Evolutionary conservation across 2,888 invertebrate genomes (phyloP).

Genomic region (Drosophila nr. medialis): DNA sequence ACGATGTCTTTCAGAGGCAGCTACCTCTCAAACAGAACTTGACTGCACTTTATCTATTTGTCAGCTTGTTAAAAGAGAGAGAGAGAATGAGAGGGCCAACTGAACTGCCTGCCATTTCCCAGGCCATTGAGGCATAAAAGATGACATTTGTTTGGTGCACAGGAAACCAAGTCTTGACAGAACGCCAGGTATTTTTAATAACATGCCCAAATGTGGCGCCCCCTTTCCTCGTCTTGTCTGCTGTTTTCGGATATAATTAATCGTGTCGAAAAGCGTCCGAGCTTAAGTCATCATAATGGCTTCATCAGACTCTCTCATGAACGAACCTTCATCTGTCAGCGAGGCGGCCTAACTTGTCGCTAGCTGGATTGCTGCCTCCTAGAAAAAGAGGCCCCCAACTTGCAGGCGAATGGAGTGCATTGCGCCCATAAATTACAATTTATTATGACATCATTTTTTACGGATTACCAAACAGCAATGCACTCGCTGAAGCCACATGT

Average conservation of each 20-base stretch:
- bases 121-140: conserved; percentile 75
- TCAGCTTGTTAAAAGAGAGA: conserved; percentile 64
- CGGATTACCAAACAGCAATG: conserved; percentile 73
- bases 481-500: conserved; percentile 56
- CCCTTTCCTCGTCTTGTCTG: neutral
- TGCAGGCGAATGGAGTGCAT: conserved; percentile 38
- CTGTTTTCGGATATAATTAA: conserved; percentile 66
- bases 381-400: conserved; percentile 5
- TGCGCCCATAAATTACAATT: conserved; percentile 77
- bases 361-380: conserved; percentile 31
- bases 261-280: conserved; percentile 47
- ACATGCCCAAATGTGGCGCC: conserved; percentile 38
- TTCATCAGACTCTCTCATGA: conserved; percentile 55
- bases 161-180: conserved; percentile 60
- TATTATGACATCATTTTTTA: conserved; percentile 80
- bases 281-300: conserved; percentile 73
- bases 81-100: neutral
- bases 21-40: conserved; percentile 38
- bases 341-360: conserved; percentile 59
- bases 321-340: conserved; percentile 76
- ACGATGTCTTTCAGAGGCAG: conserved; percentile 17
- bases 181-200: conserved; percentile 69
- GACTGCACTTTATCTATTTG: conserved; percentile 74
- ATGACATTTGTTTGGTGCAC: conserved; percentile 61
- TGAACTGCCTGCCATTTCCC: conserved; percentile 55